Evolutionary conservation across 2,797 vertebrate genomes (phyloP), one percentile per base, ranked within the genome.

Genomic region (Leptatherina wallacei): DNA sequence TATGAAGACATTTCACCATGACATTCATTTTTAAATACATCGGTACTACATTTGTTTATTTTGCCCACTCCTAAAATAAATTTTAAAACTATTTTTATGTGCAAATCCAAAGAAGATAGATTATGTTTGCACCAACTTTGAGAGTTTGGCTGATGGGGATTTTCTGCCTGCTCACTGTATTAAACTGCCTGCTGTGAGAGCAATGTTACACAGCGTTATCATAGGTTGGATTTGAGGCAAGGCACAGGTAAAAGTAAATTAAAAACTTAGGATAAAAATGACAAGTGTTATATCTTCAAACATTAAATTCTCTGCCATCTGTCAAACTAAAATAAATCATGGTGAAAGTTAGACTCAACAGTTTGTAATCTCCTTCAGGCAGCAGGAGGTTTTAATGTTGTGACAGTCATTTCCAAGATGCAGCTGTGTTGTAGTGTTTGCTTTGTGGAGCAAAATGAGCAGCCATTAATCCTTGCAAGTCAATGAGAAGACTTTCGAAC

Each of bases 401-500:
- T 68, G 54, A 69, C 24, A 69, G 65, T 65, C n/a, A 30, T 71
- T 80, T 77, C 73, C 49, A 20, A 57, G 66, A 66, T 30, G 63
- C 44, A 73, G 57, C 75, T 44, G 35, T 49, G 54, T 69, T 73
- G 72, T 63, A 44, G 32, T 65, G 30, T 24, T 56, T 60, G 32
- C 32, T 73, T 74, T 68, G 64, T 44, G 67, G 52, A 44, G 22
- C 74, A 61, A 75, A 77, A 55, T 68, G 9, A 47, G 62, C 24
- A 33, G 30, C 30, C 67, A 82, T 77, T 84, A 80, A 84, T 85
- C 56, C 51, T 8, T 22, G 47, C 61, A 52, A 22, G 12, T 51
- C 49, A 56, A 57, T n/a, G 61, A 35, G 14, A 10, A 65, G 60
- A 69, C 44, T 24, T 65, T 54, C 55, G 68, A 77, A 77, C 60